Conservation (phyloP, 2,113 vertebrate genomes). For the Eretmochelys imbricata region DNA sequence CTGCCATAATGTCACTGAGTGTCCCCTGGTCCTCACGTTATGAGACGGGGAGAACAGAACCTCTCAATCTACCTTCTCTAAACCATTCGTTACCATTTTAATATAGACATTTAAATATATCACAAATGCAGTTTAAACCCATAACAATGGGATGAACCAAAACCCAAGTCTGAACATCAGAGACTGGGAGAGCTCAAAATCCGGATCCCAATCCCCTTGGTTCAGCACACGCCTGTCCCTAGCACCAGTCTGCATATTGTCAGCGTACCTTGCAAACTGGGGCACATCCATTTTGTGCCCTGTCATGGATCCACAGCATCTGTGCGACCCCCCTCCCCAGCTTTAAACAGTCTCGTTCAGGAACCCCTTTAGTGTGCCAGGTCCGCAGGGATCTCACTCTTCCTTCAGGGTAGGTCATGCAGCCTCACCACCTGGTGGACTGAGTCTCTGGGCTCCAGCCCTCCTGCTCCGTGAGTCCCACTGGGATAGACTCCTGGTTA, state of each 20-base stretch:
- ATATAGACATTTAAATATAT: neutral
- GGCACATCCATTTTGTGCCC: neutral
- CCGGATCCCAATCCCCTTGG: neutral
- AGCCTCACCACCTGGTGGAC: neutral
- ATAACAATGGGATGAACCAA: neutral
- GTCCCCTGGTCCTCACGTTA: neutral
- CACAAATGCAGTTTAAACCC: no score
- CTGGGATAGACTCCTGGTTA: neutral
- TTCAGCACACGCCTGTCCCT: neutral
- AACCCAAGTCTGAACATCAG: neutral
- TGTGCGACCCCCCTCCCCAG: neutral
- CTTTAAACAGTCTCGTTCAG: neutral
- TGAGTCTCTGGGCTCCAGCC: neutral
- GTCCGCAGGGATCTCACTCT: neutral
- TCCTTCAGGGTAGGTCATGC: neutral
- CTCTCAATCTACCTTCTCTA: neutral
- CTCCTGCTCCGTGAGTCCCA: neutral
- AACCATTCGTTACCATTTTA: neutral
- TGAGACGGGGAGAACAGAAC: neutral
- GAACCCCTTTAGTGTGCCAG: neutral
- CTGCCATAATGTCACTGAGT: neutral
- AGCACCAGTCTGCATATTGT: neutral
- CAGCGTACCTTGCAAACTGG: neutral
- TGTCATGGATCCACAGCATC: neutral
- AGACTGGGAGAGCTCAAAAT: neutral